A percentile compares a stretch with the other conserved stretches of the same genome.
phyloP scores from a whole-genome alignment of 2,113 vertebrate species.

The Genyomyrus donnyi region DNA sequence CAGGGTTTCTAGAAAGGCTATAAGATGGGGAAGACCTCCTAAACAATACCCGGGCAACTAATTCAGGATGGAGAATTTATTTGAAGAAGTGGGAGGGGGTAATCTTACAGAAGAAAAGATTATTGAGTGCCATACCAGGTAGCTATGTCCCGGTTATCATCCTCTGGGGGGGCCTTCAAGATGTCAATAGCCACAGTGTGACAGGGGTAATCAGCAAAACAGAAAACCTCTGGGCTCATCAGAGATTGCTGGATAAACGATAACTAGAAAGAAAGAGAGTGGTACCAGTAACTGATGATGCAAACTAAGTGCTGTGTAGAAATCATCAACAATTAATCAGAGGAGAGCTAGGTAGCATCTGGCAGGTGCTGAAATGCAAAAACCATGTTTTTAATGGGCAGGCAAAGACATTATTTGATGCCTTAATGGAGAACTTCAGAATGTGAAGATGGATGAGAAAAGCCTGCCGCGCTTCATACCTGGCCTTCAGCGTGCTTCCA shows the following conservation, averaged over 20 bases:
- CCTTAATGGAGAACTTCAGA: not conserved
- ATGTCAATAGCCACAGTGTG: conserved; percentile 94
- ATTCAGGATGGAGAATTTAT: not conserved
- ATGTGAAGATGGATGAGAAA: not conserved
- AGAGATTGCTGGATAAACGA: conserved; percentile 97
- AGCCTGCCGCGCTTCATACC: conserved; percentile 51
- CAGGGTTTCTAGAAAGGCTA: not conserved
- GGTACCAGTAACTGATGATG: not conserved
- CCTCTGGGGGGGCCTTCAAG: conserved; percentile 97
- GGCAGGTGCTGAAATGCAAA: not conserved
- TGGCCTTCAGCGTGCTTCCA: conserved; percentile 98
- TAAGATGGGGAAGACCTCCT: not conserved
- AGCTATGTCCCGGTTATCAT: conserved; percentile 96
- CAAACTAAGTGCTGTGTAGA: not conserved
- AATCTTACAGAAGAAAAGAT: not conserved
- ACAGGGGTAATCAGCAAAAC: conserved; percentile 93
- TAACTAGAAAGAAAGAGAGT: conserved; percentile 58
- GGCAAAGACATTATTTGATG: not conserved
- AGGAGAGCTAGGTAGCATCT: not conserved
- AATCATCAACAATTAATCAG: not conserved
- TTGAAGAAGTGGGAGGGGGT: not conserved
- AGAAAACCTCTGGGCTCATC: conserved; percentile 94
- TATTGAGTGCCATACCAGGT: conserved; percentile 67
- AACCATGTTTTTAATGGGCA: not conserved
- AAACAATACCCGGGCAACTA: not conserved